Percentiles rank a stretch among this genome's conserved stretches.
Evolutionary conservation across 2,113 vertebrate species (phyloP).

Genomic region (Meles meles): DNA sequence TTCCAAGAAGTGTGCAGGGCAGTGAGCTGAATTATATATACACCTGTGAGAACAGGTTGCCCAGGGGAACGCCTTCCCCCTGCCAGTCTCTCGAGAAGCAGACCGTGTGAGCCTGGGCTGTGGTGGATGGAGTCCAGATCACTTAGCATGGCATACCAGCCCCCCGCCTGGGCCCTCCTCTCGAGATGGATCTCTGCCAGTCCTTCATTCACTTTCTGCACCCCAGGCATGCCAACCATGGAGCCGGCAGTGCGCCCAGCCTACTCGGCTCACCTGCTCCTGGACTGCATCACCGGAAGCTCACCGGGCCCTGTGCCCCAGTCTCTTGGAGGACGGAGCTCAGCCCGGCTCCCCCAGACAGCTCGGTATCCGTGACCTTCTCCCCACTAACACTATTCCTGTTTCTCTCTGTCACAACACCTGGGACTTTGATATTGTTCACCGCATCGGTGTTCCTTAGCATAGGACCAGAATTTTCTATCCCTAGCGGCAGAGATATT

Average conservation of each 20-base stretch:
- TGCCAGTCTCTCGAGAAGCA: neutral
- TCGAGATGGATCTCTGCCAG: neutral
- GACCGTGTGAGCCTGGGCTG: neutral
- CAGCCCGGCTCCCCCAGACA: neutral
- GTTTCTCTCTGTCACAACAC: too few relatives aligned
- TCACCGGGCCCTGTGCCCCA: neutral
- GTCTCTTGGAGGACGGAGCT: neutral
- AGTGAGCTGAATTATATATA: neutral
- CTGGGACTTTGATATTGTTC: too few relatives aligned
- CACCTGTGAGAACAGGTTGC: neutral
- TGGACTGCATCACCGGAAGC: neutral
- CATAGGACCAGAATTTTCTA: neutral
- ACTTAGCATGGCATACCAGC: neutral
- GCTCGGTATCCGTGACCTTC: neutral
- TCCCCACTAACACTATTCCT: too few relatives aligned
- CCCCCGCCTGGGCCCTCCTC: neutral
- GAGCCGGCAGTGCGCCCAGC: neutral
- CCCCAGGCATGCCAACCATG: neutral
- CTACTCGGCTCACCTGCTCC: fast-evolving
- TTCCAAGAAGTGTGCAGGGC: neutral
- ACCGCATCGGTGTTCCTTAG: neutral
- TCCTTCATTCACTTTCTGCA: neutral
- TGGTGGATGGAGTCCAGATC: neutral
- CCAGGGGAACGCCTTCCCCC: neutral
- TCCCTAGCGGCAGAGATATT: neutral